Percentiles rank a stretch among this genome's conserved stretches.
Evolutionary conservation across 2,113 vertebrate genomes (phyloP).

Genomic region (Pardalotus punctatus): DNA sequence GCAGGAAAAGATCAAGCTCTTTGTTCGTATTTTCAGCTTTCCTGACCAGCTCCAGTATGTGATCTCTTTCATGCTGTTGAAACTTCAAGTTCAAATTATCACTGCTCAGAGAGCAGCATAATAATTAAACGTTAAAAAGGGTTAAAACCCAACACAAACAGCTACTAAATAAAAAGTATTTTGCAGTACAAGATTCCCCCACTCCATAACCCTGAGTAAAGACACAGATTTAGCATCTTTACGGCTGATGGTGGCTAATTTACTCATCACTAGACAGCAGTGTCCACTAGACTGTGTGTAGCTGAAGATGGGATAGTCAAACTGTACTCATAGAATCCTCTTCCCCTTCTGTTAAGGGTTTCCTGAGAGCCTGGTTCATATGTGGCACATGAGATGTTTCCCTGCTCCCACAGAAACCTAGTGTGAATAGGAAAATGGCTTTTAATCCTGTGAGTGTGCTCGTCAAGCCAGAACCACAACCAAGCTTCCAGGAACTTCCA

Average conservation of each 20-base stretch:
- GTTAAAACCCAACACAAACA: neutral
- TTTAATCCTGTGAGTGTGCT: neutral
- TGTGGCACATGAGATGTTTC: neutral
- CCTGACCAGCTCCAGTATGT: neutral
- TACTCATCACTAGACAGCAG: neutral
- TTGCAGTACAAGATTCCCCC: rapidly evolving
- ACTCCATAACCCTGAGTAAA: neutral
- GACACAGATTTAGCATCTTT: neutral
- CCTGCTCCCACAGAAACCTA: neutral
- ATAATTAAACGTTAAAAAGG: neutral
- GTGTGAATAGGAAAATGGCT: neutral
- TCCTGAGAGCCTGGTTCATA: neutral
- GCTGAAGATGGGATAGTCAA: neutral
- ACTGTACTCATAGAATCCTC: neutral
- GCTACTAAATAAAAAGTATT: neutral
- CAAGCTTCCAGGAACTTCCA: neutral
- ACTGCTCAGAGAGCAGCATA: neutral
- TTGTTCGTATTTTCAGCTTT: neutral
- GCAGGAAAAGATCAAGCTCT: neutral
- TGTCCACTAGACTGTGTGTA: neutral
- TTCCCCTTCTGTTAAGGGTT: neutral
- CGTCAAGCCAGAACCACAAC: neutral
- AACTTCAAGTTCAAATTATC: neutral
- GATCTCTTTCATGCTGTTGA: neutral
- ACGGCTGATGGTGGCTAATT: neutral